Conservation (phyloP, 2,888 invertebrate genomes). For the Nebria brevicollis region DNA sequence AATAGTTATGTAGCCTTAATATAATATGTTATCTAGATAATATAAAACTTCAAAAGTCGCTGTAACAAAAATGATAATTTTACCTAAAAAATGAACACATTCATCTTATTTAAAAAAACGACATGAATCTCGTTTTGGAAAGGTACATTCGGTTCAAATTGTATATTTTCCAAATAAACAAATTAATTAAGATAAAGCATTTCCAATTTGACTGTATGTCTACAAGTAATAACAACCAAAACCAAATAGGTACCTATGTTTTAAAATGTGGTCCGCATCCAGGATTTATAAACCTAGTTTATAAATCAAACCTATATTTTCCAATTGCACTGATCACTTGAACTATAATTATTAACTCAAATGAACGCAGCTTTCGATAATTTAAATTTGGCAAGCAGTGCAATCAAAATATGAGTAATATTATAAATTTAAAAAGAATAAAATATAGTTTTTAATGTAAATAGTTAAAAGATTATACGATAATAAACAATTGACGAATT, state of each 20-base stretch:
- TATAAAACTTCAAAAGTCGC: neutral
- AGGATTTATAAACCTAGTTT: neutral
- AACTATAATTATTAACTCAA: too few species aligned
- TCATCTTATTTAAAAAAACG: neutral
- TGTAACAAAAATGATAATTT: neutral
- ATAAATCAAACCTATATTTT: neutral
- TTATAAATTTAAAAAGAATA: neutral
- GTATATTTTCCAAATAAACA: neutral
- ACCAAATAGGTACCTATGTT: neutral
- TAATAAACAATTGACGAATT: neutral
- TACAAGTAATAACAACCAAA: neutral
- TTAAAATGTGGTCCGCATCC: conserved; percentile 1
- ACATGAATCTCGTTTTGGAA: neutral
- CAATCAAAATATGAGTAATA: neutral
- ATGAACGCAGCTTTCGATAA: too few species aligned
- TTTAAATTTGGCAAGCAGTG: neutral
- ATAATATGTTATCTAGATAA: neutral
- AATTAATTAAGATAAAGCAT: neutral
- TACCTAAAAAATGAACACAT: neutral
- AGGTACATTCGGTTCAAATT: neutral
- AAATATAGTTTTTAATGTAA: neutral
- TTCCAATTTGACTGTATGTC: neutral
- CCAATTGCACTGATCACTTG: too few species aligned
- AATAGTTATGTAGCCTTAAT: neutral
- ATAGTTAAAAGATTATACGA: neutral